These are phyloP conservation scores for Camponotus pennsylvanicus DNA, from an alignment of 1,140 invertebrate species.

Conservation along the genomic window DNA sequence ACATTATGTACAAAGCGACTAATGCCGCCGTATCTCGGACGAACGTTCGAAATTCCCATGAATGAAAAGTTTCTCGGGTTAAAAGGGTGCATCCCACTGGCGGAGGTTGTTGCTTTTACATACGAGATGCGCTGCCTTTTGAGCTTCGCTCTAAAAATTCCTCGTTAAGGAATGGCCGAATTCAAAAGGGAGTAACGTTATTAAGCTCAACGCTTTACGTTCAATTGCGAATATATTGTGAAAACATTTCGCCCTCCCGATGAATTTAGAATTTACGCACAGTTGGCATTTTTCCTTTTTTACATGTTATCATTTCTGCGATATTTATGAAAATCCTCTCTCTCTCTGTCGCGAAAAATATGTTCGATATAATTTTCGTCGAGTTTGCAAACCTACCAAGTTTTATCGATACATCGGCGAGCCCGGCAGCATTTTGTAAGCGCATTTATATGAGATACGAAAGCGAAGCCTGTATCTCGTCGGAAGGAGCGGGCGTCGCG, in stretches of 20 bases:
- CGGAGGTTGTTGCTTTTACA: conserved; percentile 50
- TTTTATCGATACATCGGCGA: conserved; percentile 29
- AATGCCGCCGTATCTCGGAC: neutral
- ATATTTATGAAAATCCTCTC: neutral
- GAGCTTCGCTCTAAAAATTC: conserved; percentile 31
- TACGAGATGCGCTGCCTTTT: conserved; percentile 24
- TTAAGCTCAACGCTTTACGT: conserved; percentile 32
- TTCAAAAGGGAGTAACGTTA: conserved; percentile 23
- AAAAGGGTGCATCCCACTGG: conserved; percentile 54
- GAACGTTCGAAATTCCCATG: conserved; percentile 33
- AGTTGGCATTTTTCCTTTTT: no score
- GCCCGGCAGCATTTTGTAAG: neutral
- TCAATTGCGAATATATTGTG: neutral
- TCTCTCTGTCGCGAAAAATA: neutral
- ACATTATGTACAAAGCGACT: conserved; percentile 19
- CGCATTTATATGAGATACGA: conserved; percentile 26
- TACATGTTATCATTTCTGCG: neutral
- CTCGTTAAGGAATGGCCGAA: conserved; percentile 2
- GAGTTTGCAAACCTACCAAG: conserved; percentile 47
- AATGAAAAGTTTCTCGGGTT: conserved; percentile 50
- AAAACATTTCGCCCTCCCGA: neutral
- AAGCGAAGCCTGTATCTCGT: neutral
- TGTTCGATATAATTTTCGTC: conserved; percentile 46
- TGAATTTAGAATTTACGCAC: neutral
- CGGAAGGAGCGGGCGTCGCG: neutral